These are phyloP conservation scores for Cebuella pygmaea DNA, from an alignment of 2,797 vertebrate species.

Conservation along the genomic window DNA sequence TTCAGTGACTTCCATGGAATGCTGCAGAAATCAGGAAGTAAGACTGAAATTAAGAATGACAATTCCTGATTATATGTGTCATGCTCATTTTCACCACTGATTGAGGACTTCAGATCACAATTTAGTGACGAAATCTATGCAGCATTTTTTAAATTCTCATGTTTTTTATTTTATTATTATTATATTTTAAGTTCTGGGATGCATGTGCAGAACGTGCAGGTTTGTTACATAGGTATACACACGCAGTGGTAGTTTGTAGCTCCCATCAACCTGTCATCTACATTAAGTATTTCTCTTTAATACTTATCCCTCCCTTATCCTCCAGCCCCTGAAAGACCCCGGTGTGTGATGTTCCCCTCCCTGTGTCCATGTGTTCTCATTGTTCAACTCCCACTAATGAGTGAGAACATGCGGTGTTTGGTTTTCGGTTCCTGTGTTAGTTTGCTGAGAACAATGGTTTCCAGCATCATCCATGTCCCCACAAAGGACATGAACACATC, in stretches of 20 bases:
- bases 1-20: background rate
- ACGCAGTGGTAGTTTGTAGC: background rate
- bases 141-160: background rate
- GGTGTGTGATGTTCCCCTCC: background rate
- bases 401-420: background rate
- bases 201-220: too few relatives aligned
- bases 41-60: background rate
- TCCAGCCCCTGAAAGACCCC: background rate
- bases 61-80: background rate
- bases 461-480: background rate
- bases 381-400: background rate
- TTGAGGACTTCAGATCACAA: background rate
- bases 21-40: background rate
- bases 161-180: too few relatives aligned
- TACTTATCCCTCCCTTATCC: background rate
- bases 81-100: background rate
- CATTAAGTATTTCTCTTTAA: background rate
- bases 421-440: background rate
- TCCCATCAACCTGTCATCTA: background rate
- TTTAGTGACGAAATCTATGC: background rate
- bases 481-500: background rate
- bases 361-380: background rate
- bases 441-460: background rate
- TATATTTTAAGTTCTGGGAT: too few relatives aligned
- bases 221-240: too few relatives aligned